Evolutionary conservation across 2,113 vertebrate species (phyloP).

Genomic region (Parus major): DNA sequence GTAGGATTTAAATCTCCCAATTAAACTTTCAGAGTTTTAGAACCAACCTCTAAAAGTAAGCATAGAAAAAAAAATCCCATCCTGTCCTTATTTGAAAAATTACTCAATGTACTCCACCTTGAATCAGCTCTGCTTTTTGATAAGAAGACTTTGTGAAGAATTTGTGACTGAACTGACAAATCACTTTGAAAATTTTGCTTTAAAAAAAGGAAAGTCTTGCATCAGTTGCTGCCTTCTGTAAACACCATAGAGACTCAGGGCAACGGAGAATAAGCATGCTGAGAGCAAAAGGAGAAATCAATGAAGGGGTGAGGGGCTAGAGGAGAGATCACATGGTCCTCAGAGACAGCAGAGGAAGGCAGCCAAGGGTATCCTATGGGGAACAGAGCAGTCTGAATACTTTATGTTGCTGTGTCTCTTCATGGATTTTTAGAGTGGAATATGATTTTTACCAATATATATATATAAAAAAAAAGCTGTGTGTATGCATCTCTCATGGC

Average conservation of each 20-base stretch:
- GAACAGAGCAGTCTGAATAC: not conserved
- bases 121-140: not conserved
- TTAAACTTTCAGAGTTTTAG: not conserved
- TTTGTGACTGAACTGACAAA: not conserved
- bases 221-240: not conserved
- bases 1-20: not conserved
- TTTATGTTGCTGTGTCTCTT: not conserved
- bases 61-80: not conserved
- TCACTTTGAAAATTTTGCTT: not conserved
- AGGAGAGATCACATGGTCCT: not conserved
- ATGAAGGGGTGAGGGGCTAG: not conserved
- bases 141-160: not conserved
- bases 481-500: not conserved
- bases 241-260: not conserved
- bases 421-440: not conserved
- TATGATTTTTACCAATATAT: not conserved
- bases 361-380: not conserved
- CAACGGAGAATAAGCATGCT: not conserved
- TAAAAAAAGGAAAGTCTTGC: not conserved
- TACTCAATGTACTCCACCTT: not conserved
- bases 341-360: not conserved
- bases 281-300: constrained; percentile 16
- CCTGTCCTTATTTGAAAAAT: not conserved
- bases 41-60: not conserved
- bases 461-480: not conserved